These are phyloP conservation scores for Urocyon cinereoargenteus DNA, from an alignment of 2,797 vertebrate genomes.

Conservation along the genomic window DNA sequence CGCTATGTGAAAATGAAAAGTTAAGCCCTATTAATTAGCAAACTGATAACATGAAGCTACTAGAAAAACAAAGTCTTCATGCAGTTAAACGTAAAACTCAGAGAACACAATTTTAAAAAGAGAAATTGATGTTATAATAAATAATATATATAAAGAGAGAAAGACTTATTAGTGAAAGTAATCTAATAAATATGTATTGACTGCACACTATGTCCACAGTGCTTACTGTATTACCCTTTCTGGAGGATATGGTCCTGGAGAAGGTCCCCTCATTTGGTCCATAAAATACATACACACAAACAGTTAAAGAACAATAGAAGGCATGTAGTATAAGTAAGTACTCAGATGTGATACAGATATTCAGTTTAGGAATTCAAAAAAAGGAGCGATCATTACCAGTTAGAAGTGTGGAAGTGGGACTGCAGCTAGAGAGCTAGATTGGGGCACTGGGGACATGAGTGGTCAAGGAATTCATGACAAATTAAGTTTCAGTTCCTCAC, in stretches of 20 bases:
- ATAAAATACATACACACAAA: conserved; percentile 65
- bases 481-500: neutral
- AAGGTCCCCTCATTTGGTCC: conserved; percentile 56
- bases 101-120: neutral
- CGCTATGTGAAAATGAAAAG: conserved; percentile 89
- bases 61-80: conserved; percentile 50
- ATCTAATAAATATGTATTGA: conserved; percentile 21
- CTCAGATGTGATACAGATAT: neutral
- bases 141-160: neutral
- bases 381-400: neutral
- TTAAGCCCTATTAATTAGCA: conserved; percentile 54
- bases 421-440: neutral
- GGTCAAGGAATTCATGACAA: neutral
- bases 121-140: conserved; percentile 43
- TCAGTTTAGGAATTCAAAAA: neutral
- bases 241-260: conserved; percentile 60
- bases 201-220: neutral
- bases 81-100: conserved; percentile 61
- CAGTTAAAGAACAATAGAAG: conserved; percentile 58
- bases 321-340: neutral
- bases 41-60: neutral
- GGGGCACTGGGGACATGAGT: neutral
- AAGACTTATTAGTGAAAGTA: conserved; percentile 56
- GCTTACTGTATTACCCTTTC: conserved; percentile 58
- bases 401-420: neutral